Conservation (phyloP, 2,797 vertebrate genomes). For the Steatocranus sp. region DNA sequence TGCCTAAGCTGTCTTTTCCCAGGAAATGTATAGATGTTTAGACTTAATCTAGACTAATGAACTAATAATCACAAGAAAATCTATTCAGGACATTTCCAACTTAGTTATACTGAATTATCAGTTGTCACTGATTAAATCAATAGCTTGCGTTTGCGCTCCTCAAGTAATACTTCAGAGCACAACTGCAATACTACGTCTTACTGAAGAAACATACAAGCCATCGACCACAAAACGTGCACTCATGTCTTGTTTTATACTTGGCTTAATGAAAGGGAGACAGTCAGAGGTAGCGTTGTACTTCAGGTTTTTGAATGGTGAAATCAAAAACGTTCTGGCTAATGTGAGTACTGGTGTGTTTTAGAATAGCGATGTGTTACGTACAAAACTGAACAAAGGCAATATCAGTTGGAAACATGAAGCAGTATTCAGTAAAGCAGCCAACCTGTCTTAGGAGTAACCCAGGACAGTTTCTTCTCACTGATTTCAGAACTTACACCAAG, state of each 20-base stretch:
- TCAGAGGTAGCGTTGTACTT: neutral
- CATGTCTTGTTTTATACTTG: no score
- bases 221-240: neutral
- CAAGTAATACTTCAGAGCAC: neutral
- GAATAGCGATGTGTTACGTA: neutral
- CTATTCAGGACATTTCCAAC: neutral
- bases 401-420: neutral
- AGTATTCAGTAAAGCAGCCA: neutral
- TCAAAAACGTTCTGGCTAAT: neutral
- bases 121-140: neutral
- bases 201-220: neutral
- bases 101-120: neutral
- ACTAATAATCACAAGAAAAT: neutral
- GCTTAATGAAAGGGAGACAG: neutral
- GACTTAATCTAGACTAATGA: neutral
- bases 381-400: neutral
- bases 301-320: neutral
- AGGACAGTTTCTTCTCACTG: neutral
- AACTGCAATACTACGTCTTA: neutral
- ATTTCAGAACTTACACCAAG: neutral
- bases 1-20: conserved; percentile 14
- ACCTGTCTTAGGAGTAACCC: neutral
- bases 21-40: conserved; percentile 6
- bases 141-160: neutral
- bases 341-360: neutral